Percentiles rank a stretch among this genome's conserved stretches.
Evolutionary conservation across 2,797 vertebrate genomes (phyloP).

Genomic region (Amblyraja radiata): DNA sequence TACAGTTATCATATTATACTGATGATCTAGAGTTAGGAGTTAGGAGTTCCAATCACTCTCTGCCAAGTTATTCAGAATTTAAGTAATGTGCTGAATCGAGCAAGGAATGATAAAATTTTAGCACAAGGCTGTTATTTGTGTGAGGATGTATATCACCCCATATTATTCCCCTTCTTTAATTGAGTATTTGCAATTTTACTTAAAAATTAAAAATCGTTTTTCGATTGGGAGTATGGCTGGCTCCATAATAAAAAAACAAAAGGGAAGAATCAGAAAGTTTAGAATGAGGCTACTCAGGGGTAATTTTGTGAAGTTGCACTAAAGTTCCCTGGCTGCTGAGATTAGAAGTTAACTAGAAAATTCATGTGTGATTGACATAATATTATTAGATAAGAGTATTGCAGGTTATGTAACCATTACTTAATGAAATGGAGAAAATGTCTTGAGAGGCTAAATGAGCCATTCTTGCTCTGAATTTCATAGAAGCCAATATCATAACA

Average conservation of each 20-base stretch:
- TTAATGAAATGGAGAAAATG: neutral
- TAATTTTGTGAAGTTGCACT: neutral
- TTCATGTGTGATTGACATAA: too few relatives aligned
- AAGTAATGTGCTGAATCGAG: neutral
- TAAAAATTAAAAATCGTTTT: neutral
- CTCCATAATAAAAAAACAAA: too few relatives aligned
- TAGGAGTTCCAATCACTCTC: too few relatives aligned
- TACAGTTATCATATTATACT: neutral
- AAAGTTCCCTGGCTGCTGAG: neutral
- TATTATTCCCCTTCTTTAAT: neutral
- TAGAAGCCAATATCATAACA: neutral
- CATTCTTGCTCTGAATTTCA: neutral
- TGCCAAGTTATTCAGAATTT: neutral
- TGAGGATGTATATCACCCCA: neutral
- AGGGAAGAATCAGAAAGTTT: too few relatives aligned
- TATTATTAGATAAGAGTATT: too few relatives aligned
- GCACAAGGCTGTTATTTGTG: neutral
- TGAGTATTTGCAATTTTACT: neutral
- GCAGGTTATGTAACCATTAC: neutral
- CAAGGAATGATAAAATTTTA: too few relatives aligned
- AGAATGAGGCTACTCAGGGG: neutral
- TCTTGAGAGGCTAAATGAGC: neutral
- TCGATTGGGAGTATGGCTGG: neutral
- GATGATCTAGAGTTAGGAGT: neutral
- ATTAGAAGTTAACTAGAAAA: too few relatives aligned